phyloP scores from a whole-genome alignment of 1,140 invertebrate genomes.

The Eupeodes corollae region DNA sequence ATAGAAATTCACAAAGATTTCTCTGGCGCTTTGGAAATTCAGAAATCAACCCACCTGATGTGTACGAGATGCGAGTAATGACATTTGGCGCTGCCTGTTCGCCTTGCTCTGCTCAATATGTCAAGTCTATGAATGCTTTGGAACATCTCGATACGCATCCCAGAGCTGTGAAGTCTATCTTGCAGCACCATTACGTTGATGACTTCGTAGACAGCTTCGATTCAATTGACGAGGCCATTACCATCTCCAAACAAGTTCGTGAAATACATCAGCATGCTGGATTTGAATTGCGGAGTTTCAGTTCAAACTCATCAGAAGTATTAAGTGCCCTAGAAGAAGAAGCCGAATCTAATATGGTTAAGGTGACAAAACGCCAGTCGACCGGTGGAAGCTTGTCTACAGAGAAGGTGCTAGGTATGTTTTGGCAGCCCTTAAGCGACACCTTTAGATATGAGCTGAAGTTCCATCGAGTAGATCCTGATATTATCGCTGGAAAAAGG shows the following conservation, averaged over 20 bases:
- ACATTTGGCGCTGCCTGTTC: slow-evolving; percentile 6
- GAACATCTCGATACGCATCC: slow-evolving; percentile 10
- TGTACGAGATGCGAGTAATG: not conserved
- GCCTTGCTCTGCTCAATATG: slow-evolving; percentile 3
- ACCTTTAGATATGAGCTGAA: too few species aligned
- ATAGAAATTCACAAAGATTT: slow-evolving; percentile 6
- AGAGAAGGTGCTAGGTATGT: too few species aligned
- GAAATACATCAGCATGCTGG: slow-evolving; percentile 19
- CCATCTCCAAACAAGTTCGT: slow-evolving; percentile 13
- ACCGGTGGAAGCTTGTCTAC: too few species aligned
- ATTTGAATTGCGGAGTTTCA: slow-evolving; percentile 12
- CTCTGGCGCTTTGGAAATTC: slow-evolving; percentile 3
- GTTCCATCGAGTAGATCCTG: too few species aligned
- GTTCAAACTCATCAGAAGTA: slow-evolving; percentile 3
- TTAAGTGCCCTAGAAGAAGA: too few species aligned
- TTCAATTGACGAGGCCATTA: slow-evolving; percentile 11
- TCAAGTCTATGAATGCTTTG: slow-evolving; percentile 15
- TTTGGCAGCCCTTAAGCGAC: too few species aligned
- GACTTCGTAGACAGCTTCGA: slow-evolving; percentile 29
- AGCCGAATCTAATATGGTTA: too few species aligned
- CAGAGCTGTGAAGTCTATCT: slow-evolving; percentile 18
- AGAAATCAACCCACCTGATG: too few species aligned
- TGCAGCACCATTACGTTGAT: slow-evolving; percentile 27
- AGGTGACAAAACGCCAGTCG: too few species aligned
- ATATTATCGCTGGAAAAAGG: too few species aligned